Evolutionary conservation across 2,797 vertebrate genomes (phyloP).

Genomic region (Sardinella longiceps): DNA sequence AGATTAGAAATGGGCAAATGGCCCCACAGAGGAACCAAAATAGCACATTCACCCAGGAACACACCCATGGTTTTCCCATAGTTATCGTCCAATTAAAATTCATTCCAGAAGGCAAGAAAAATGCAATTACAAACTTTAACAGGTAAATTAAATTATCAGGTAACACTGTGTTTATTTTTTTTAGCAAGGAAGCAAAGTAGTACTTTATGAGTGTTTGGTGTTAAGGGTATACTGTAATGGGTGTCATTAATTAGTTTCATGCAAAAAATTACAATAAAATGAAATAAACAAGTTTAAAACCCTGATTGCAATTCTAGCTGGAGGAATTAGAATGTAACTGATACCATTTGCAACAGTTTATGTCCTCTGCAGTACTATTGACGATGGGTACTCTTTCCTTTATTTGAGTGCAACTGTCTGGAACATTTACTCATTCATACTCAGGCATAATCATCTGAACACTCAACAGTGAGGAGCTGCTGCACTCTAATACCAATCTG

Average conservation of each 20-base stretch:
- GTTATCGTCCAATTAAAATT: background rate
- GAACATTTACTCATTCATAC: background rate
- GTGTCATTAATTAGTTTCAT: background rate
- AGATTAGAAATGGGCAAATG: background rate
- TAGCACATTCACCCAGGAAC: background rate
- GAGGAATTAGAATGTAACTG: background rate
- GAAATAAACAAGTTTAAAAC: background rate
- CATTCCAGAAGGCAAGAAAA: background rate
- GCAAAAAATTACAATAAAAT: no score
- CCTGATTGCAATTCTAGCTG: background rate
- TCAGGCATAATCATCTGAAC: background rate
- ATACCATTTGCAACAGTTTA: background rate
- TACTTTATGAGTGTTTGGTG: background rate
- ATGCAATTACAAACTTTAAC: background rate
- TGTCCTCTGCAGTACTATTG: background rate
- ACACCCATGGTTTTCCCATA: background rate
- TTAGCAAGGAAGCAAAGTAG: background rate
- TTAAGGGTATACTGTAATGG: background rate
- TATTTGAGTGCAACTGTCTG: background rate
- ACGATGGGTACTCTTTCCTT: background rate
- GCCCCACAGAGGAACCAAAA: constrained; percentile 12
- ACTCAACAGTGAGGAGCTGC: background rate
- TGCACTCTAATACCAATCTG: background rate
- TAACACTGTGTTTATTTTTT: background rate
- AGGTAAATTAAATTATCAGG: background rate